These are phyloP conservation scores for Saccopteryx leptura DNA, from an alignment of 2,113 vertebrate genomes.

Conservation along the genomic window DNA sequence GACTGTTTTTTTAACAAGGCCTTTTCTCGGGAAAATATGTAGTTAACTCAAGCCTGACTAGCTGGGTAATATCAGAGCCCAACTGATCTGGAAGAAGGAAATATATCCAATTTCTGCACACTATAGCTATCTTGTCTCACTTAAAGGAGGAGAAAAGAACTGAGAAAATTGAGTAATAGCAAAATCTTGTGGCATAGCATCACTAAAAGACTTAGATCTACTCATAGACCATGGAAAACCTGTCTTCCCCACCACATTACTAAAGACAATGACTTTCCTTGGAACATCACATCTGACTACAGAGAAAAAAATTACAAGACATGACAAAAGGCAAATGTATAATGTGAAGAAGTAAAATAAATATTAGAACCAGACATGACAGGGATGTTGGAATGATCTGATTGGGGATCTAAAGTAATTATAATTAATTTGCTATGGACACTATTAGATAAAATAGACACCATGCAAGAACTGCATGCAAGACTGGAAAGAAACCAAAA, in stretches of 20 bases:
- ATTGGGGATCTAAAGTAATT: too few species aligned
- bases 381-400: neutral
- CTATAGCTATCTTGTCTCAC: neutral
- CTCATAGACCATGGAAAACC: neutral
- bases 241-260: neutral
- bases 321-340: neutral
- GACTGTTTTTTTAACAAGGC: neutral
- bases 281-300: neutral
- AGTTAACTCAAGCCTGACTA: neutral
- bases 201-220: neutral
- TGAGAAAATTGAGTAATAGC: neutral
- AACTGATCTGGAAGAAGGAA: neutral
- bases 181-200: neutral
- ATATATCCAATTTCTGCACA: neutral
- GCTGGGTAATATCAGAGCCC: neutral
- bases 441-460: neutral
- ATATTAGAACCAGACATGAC: neutral
- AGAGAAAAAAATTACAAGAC: neutral
- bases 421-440: neutral
- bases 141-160: neutral
- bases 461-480: neutral
- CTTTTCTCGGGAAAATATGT: neutral
- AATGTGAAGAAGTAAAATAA: neutral
- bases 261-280: neutral
- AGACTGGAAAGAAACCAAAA: neutral